Conservation (phyloP, 2,797 vertebrate genomes). For the Amblyraja radiata region DNA sequence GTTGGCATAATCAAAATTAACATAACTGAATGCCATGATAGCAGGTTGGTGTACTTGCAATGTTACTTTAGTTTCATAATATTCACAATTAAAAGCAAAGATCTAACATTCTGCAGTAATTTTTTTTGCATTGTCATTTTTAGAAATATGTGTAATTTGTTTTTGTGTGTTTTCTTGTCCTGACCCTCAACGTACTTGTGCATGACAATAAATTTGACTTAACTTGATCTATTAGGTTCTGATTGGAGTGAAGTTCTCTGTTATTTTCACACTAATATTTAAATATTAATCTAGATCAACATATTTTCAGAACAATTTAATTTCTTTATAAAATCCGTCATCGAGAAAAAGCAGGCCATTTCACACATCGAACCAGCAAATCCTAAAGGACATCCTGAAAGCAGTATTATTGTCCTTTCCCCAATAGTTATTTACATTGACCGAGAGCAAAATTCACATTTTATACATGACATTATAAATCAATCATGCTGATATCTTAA, state of each 20-base stretch:
- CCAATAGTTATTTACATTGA: conserved; percentile 6
- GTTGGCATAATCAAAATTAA: background rate
- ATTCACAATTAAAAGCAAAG: conserved; percentile 3
- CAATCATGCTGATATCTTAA: background rate
- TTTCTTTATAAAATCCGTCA: background rate
- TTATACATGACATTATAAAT: background rate
- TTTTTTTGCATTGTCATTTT: no score
- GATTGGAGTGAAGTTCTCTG: background rate
- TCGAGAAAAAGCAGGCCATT: background rate
- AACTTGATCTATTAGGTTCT: no score
- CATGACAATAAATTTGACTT: no score
- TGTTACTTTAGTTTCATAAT: background rate
- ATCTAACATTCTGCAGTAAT: no score
- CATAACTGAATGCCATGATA: background rate
- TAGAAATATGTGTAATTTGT: no score
- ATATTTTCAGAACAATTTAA: conserved; percentile 5
- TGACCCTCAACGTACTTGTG: no score
- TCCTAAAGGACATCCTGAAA: conserved; percentile 6
- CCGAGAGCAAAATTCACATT: background rate
- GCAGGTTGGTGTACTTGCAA: no score
- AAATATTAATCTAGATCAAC: background rate
- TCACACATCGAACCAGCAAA: background rate
- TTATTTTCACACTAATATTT: background rate
- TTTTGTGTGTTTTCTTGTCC: no score
- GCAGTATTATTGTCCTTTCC: background rate